A percentile compares a stretch with the other conserved stretches of the same genome.
Evolutionary conservation across 2,888 invertebrate genomes (phyloP).

Genomic region (Callyntrura sp.): DNA sequence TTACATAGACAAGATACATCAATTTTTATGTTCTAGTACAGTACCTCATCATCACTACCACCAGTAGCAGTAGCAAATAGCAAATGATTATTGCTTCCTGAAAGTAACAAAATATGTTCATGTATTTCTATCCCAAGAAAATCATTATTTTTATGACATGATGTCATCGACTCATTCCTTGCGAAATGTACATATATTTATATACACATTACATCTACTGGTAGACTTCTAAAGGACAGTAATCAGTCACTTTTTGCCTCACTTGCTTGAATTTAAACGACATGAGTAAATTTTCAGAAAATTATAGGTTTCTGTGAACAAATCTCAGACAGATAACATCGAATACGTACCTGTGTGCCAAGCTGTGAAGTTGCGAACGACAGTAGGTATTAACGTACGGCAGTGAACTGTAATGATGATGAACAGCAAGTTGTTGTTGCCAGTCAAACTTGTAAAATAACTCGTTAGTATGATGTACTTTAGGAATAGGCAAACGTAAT

Average conservation of each 20-base stretch:
- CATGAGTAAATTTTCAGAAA: slow-evolving; percentile 24
- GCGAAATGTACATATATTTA: too few species aligned
- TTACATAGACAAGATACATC: too few species aligned
- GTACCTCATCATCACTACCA: not conserved
- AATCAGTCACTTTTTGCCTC: slow-evolving; percentile 9
- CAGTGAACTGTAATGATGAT: not conserved
- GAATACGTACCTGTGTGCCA: not conserved
- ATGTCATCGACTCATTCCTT: slow-evolving; percentile 16
- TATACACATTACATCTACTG: too few species aligned
- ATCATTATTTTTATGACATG: not conserved
- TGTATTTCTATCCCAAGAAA: not conserved
- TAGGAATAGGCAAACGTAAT: too few species aligned
- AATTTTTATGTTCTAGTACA: too few species aligned
- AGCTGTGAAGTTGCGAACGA: too few species aligned
- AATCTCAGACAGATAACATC: not conserved
- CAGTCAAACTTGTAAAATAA: not conserved
- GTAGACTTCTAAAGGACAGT: slow-evolving; percentile 23
- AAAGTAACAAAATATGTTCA: slow-evolving; percentile 6
- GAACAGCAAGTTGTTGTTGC: too few species aligned
- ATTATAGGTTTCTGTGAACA: slow-evolving; percentile 26
- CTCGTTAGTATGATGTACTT: too few species aligned
- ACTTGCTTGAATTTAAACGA: not conserved
- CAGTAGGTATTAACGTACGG: too few species aligned
- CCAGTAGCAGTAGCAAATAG: too few species aligned
- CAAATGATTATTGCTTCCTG: slow-evolving; percentile 6